Conservation (phyloP, 2,797 vertebrate species). For the Setipinna tenuifilis region DNA sequence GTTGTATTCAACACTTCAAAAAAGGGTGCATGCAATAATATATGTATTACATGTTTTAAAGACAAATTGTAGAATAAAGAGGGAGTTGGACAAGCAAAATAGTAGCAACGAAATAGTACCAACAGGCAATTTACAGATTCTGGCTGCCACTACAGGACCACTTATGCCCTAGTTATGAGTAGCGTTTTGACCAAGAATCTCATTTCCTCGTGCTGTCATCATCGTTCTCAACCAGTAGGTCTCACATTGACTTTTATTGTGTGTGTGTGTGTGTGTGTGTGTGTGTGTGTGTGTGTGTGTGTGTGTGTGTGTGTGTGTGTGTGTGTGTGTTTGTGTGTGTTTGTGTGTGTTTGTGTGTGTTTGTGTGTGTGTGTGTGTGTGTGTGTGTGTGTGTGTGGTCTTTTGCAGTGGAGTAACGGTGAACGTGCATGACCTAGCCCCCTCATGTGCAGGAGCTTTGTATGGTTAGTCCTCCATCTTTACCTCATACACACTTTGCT, state of each 20-base stretch:
- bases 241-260: no score
- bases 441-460: slow-evolving; percentile 86
- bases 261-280: slow-evolving; percentile 36
- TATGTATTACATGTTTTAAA: no score
- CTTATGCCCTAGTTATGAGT: no score
- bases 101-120: no score
- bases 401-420: slow-evolving; percentile 83
- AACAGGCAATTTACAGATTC: no score
- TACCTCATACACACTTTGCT: not conserved
- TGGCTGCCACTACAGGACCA: no score
- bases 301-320: not conserved
- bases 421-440: slow-evolving; percentile 91
- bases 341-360: not conserved
- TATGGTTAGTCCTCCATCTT: slow-evolving; percentile 79
- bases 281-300: not conserved
- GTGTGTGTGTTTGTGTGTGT: no score
- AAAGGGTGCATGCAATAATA: not conserved
- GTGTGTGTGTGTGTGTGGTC: slow-evolving; percentile 38
- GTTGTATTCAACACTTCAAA: not conserved
- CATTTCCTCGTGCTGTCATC: no score
- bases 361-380: not conserved
- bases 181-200: no score
- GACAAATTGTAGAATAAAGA: no score
- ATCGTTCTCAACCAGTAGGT: no score
- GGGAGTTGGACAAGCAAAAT: no score